Conservation (phyloP, 2,797 vertebrate species). For the Trachops cirrhosus region DNA sequence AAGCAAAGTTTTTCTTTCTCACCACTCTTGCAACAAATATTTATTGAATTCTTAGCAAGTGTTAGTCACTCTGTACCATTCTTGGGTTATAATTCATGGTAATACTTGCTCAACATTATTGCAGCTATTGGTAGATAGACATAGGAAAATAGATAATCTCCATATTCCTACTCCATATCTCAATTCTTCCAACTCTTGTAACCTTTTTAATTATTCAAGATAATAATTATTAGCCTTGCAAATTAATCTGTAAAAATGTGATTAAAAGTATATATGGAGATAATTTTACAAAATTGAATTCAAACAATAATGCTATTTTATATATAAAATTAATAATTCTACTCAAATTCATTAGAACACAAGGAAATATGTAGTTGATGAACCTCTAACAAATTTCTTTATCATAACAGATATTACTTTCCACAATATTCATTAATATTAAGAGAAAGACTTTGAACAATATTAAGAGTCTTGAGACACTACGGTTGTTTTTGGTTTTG, state of each 20-base stretch:
- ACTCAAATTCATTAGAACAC: not conserved
- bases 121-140: not conserved
- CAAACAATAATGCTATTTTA: not conserved
- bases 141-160: not conserved
- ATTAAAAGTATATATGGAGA: not conserved
- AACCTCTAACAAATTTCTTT: not conserved
- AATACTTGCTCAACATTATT: not conserved
- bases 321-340: not conserved
- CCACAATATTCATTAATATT: not conserved
- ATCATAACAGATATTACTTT: not conserved
- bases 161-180: not conserved
- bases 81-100: not conserved
- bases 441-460: not conserved
- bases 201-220: not conserved
- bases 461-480: not conserved
- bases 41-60: not conserved
- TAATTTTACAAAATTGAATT: conserved; percentile 27
- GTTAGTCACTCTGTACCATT: not conserved
- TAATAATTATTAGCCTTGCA: not conserved
- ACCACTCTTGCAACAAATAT: not conserved
- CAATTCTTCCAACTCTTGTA: not conserved
- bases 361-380: not conserved
- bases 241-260: not conserved
- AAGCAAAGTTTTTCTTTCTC: not conserved
- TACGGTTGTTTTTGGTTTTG: not conserved